These are phyloP conservation scores for Caenorhabditis uteleia DNA, from an alignment of 2,888 invertebrate species.

Conservation along the genomic window DNA sequence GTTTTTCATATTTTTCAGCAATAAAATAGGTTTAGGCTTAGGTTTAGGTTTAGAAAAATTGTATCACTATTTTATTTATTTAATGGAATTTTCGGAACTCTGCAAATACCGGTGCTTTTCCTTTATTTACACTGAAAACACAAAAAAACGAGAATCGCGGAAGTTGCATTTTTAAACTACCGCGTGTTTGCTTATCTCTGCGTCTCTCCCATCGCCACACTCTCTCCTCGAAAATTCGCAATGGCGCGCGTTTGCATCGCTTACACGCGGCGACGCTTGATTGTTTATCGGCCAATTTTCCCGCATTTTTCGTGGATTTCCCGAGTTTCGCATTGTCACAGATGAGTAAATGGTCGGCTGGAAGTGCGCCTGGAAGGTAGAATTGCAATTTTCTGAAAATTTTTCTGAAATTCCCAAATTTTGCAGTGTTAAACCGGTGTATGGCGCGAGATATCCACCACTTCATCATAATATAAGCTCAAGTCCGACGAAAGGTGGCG, in stretches of 20 bases:
- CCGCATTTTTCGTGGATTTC: conserved; percentile 6
- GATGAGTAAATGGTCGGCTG: conserved; percentile 55
- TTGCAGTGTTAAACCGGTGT: conserved; percentile 65
- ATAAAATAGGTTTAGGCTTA: not conserved
- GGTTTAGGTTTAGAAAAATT: not conserved
- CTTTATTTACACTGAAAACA: not conserved
- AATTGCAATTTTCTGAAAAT: conserved; percentile 6
- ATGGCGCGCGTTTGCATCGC: conserved; percentile 21
- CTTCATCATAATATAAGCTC: conserved; percentile 41
- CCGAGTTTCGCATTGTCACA: conserved; percentile 8
- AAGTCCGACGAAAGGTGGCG: conserved; percentile 36
- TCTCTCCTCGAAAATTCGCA: conserved; percentile 8
- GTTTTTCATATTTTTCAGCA: conserved; percentile 9
- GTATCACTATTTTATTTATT: not conserved
- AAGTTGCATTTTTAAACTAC: conserved; percentile 24
- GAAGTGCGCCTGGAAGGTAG: conserved; percentile 52
- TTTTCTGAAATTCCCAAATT: not conserved
- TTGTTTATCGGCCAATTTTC: not conserved
- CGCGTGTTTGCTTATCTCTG: conserved; percentile 12
- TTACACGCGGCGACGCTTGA: conserved; percentile 16
- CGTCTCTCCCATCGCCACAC: conserved; percentile 6
- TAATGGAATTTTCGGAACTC: not conserved
- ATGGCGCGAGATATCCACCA: conserved; percentile 69
- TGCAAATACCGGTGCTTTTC: not conserved
- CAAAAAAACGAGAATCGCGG: not conserved